Evolutionary conservation across 2,113 vertebrate species (phyloP).

Genomic region (Equus przewalskii): DNA sequence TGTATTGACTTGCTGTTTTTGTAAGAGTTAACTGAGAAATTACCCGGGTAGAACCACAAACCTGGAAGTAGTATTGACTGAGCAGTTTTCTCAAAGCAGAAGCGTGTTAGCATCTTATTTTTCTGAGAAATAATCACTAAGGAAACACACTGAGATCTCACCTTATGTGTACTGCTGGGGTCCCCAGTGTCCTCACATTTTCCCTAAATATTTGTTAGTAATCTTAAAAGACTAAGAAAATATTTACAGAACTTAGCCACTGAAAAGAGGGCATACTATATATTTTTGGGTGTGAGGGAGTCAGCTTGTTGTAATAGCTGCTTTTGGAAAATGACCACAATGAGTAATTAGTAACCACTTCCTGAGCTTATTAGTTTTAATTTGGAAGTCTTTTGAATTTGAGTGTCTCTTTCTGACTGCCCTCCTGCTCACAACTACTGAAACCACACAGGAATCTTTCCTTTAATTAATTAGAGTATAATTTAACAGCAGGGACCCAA

Average conservation of each 20-base stretch:
- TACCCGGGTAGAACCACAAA: neutral
- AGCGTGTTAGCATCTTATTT: neutral
- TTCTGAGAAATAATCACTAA: neutral
- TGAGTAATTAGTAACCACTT: constrained; percentile 68
- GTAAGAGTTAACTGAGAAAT: neutral
- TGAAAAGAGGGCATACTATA: constrained; percentile 69
- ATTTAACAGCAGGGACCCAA: constrained; percentile 79
- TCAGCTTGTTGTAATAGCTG: neutral
- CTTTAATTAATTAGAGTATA: constrained; percentile 84
- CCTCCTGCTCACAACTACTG: constrained; percentile 66
- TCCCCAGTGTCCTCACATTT: neutral
- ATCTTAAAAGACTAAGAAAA: neutral
- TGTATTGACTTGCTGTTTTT: neutral
- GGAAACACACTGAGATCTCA: neutral
- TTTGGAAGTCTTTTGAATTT: constrained; percentile 79
- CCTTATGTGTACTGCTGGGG: neutral
- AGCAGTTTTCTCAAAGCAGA: neutral
- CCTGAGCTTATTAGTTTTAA: constrained; percentile 78
- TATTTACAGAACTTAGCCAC: neutral
- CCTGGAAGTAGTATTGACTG: neutral
- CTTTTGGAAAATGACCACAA: constrained; percentile 77
- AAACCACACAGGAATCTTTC: constrained; percentile 73
- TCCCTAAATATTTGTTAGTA: constrained; percentile 12
- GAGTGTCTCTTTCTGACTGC: constrained; percentile 66
- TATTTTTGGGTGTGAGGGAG: neutral